Base-by-base conservation (phyloP, 2,888 invertebrate genomes). In the Catocala nupta region DNA sequence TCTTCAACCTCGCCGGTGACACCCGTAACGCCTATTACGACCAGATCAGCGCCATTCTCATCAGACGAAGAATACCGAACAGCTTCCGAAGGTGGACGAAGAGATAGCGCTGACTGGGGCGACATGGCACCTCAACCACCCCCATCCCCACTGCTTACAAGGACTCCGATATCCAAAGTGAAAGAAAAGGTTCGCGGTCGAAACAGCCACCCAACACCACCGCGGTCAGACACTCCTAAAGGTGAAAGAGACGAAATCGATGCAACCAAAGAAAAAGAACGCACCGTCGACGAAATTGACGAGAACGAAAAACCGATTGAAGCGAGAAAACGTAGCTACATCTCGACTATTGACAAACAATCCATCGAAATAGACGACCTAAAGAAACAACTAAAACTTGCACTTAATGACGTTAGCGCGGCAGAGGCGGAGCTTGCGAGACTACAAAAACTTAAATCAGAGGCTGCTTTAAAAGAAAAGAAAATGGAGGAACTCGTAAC, bases 31-130 rank as follows among this genome's bases (percentile, higher is more conserved):
- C 96, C 97, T 33, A 88, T 95, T 49, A 96, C 96, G 1, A 95
- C 95, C 10, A 95, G 96, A 70, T 96, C 97, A 2, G 95, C 96
- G 12, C 94, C 97, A 11, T 96, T 97, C 81, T 97, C 97, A 0
- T 98, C 98, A 0, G 97, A 98, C 80, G 98, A 98, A 83, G 98
- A 98, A 83, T 98, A 98, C 81, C 95, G 97, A 81, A 98, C 98
- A 0, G 98, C 98, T 9, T 98, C 98, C 0, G 98, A 98, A 89
- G 97, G 97, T 54, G 96, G 96, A 0, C 92, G 96, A n/a, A 92
- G 97, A 52, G 97, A 97, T 77, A 97, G 97, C 72, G 96, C 97
- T 16, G 98, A 98, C 82, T 98, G 97, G 97, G 97, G 97, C 34
- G 97, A 96, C 69, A 83, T 92, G 62, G 89, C 87, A 2, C 80